Conservation (phyloP, 2,113 vertebrate species). For the Paramormyrops kingsleyae region DNA sequence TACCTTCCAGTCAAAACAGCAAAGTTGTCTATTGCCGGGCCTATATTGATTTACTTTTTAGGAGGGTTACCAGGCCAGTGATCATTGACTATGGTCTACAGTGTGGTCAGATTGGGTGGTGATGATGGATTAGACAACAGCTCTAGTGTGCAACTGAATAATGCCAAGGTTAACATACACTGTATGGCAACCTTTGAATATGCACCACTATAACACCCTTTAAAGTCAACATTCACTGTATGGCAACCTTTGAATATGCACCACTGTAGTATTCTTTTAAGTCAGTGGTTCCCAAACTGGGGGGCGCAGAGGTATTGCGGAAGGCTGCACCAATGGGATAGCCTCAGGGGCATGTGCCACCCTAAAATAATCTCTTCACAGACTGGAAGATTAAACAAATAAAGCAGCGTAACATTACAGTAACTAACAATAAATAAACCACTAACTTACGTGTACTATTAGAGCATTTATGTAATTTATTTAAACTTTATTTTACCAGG, state of each 20-base stretch:
- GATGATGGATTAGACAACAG: not conserved
- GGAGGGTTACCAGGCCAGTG: not conserved
- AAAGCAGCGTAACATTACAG: too few relatives aligned
- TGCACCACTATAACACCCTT: not conserved
- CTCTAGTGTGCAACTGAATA: not conserved
- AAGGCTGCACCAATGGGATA: too few relatives aligned
- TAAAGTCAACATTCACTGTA: not conserved
- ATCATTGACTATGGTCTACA: not conserved
- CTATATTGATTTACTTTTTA: slow-evolving; percentile 4
- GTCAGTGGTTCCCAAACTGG: not conserved
- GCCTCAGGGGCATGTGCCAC: too few relatives aligned
- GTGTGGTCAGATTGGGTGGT: not conserved
- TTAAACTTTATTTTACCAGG: too few relatives aligned
- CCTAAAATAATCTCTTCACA: too few relatives aligned
- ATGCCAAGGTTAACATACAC: not conserved
- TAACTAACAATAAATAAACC: too few relatives aligned
- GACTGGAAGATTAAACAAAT: too few relatives aligned
- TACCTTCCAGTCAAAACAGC: not conserved
- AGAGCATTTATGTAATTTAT: too few relatives aligned
- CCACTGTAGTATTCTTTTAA: not conserved
- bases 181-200: not conserved
- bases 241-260: not conserved
- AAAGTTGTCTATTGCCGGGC: not conserved
- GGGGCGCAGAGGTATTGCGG: too few relatives aligned
- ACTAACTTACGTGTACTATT: too few relatives aligned